Evolutionary conservation across 2,797 vertebrate species (phyloP).

Genomic region (Bovichtus diacanthus): DNA sequence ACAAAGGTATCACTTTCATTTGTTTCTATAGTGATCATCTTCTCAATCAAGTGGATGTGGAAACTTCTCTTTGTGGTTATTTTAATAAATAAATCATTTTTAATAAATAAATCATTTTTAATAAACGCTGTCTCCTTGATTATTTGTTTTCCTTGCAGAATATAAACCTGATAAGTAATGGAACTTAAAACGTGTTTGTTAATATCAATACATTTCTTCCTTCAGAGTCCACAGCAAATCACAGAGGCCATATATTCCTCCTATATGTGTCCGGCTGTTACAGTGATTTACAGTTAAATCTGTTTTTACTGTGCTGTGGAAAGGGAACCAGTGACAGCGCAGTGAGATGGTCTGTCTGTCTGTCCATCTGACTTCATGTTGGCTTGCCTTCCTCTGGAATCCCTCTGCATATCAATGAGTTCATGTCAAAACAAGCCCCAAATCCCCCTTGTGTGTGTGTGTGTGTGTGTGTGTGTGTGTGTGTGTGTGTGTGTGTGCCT

Average conservation of each 20-base stretch:
- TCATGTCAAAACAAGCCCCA: conserved; percentile 71
- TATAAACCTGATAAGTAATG: neutral
- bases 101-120: neutral
- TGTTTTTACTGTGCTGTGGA: conserved; percentile 2
- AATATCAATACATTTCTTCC: neutral
- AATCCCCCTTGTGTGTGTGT: conserved; percentile 37
- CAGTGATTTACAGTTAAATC: conserved; percentile 14
- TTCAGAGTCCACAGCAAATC: neutral
- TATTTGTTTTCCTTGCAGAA: neutral
- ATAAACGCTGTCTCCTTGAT: no score
- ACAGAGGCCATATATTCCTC: neutral
- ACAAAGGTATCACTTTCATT: neutral
- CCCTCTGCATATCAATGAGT: conserved; percentile 68
- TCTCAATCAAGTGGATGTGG: neutral
- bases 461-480: neutral
- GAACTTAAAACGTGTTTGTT: neutral
- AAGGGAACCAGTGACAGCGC: conserved; percentile 10
- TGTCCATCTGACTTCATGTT: conserved; percentile 44
- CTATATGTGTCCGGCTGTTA: neutral
- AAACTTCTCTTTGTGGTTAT: no score
- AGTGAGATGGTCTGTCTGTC: conserved; percentile 26
- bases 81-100: no score
- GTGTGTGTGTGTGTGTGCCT: neutral
- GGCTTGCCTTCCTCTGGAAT: conserved; percentile 54
- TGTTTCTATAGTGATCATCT: no score